phyloP scores from a whole-genome alignment of 1,140 invertebrate species.

The Odontomachus brunneus region DNA sequence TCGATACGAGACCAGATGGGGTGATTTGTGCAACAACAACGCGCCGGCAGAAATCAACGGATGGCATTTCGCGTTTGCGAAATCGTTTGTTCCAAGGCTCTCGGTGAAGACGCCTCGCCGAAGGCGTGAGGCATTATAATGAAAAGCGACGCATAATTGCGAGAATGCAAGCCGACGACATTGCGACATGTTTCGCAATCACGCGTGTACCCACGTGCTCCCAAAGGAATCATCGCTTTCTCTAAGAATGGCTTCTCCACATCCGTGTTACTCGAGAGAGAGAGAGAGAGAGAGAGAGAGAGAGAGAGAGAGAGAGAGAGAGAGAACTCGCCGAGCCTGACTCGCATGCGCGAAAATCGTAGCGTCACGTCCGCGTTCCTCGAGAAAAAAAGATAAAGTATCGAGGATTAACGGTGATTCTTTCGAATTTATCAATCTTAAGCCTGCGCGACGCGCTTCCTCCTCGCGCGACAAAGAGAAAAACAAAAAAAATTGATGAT shows the following conservation, averaged over 20 bases:
- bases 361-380: not conserved
- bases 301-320: too few relatives aligned
- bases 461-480: too few relatives aligned
- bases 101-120: not conserved
- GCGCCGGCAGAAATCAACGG: constrained; percentile 16
- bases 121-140: constrained; percentile 33
- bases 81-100: constrained; percentile 29
- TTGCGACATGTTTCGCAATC: constrained; percentile 61
- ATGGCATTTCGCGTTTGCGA: constrained; percentile 32
- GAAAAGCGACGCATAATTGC: constrained; percentile 49
- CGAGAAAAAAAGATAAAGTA: too few relatives aligned
- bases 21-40: not conserved
- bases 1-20: constrained; percentile 2
- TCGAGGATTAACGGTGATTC: not conserved
- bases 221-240: constrained; percentile 53
- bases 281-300: too few relatives aligned
- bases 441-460: not conserved
- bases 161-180: constrained; percentile 15
- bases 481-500: too few relatives aligned
- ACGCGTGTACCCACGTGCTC: constrained; percentile 8
- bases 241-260: constrained; percentile 37
- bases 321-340: not conserved
- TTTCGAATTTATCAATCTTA: not conserved
- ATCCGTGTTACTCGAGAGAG: not conserved
- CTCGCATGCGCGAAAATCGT: not conserved